Conservation (phyloP, 2,888 invertebrate species). For the Ichneumoninae sp. region DNA sequence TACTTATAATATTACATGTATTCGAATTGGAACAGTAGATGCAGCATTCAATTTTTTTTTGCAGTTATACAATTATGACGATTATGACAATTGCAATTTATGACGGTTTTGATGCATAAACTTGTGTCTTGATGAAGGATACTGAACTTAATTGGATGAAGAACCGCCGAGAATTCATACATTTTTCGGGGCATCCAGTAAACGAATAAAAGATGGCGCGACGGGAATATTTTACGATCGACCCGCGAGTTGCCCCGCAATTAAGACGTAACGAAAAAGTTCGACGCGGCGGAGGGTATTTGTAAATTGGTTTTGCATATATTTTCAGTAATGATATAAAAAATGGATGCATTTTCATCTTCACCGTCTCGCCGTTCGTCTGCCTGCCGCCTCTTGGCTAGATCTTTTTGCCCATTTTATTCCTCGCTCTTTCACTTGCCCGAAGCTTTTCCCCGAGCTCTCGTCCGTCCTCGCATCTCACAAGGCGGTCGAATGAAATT, state of each 20-base stretch:
- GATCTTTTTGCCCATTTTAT: slow-evolving; percentile 28
- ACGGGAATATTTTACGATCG: neutral
- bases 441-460: slow-evolving; percentile 58
- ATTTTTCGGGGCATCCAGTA: neutral
- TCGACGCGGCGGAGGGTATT: neutral
- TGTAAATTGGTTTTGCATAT: neutral
- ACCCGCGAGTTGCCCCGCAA: neutral
- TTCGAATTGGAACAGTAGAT: too few relatives aligned
- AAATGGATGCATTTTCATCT: neutral
- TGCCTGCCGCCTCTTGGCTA: neutral
- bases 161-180: neutral
- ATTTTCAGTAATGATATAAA: neutral
- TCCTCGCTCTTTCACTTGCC: slow-evolving; percentile 13
- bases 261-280: neutral
- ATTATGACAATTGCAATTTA: too few relatives aligned
- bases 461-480: slow-evolving; percentile 7
- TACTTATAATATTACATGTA: neutral
- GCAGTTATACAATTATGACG: too few relatives aligned
- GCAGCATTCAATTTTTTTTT: too few relatives aligned
- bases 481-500: slow-evolving; percentile 58
- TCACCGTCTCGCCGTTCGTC: neutral
- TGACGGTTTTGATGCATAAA: too few relatives aligned
- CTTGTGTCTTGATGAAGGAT: too few relatives aligned
- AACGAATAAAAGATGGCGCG: neutral
- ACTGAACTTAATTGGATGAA: too few relatives aligned